These are phyloP conservation scores for Amitus sp. DNA, from an alignment of 2,888 invertebrate genomes.

Conservation along the genomic window DNA sequence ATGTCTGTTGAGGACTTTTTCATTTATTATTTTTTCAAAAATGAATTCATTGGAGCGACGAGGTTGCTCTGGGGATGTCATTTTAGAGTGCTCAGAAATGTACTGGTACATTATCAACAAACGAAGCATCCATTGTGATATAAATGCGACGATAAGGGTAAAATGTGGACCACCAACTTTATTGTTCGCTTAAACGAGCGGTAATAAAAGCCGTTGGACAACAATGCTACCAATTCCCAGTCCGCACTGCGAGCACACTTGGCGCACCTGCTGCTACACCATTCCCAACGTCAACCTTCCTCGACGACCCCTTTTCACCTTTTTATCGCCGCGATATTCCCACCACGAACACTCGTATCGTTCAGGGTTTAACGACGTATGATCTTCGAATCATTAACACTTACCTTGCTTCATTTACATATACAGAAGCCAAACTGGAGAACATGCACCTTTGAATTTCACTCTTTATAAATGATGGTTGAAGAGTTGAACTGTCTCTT, in stretches of 20 bases:
- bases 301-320: slow-evolving; percentile 32
- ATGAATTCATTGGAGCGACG: slow-evolving; percentile 15
- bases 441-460: no score
- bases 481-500: no score
- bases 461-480: no score
- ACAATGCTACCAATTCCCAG: slow-evolving; percentile 43
- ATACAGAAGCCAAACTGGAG: no score
- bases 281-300: slow-evolving; percentile 21
- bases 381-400: slow-evolving; percentile 17
- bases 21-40: no score
- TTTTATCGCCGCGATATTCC: slow-evolving; percentile 41
- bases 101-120: slow-evolving; percentile 51
- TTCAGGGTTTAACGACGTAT: slow-evolving; percentile 35
- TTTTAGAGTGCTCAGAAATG: slow-evolving; percentile 17
- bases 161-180: slow-evolving; percentile 49
- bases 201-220: slow-evolving; percentile 49
- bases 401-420: not conserved
- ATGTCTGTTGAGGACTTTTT: no score
- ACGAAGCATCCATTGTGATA: slow-evolving; percentile 47
- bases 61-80: slow-evolving; percentile 26
- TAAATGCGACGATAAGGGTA: slow-evolving; percentile 49
- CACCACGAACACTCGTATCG: slow-evolving; percentile 29
- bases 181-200: slow-evolving; percentile 53
- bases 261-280: slow-evolving; percentile 27
- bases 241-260: slow-evolving; percentile 23